phyloP scores from a whole-genome alignment of 2,888 invertebrate species.

The Lithosia quadra region DNA sequence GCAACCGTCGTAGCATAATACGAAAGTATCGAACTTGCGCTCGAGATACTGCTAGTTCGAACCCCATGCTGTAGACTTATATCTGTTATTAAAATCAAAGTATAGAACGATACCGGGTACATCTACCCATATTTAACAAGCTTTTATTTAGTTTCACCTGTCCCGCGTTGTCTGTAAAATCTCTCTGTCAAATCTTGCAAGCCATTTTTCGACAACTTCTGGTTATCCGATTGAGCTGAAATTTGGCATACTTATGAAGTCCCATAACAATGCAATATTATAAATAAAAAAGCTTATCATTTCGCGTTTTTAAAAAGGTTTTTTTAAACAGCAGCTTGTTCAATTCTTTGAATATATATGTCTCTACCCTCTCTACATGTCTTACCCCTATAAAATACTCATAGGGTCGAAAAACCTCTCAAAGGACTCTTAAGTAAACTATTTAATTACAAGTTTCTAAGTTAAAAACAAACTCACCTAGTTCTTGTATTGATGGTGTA shows the following conservation, averaged over 20 bases:
- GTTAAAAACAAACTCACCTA: constrained; percentile 53
- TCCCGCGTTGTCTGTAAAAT: no score
- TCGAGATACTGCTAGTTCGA: not conserved
- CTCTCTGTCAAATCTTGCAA: no score
- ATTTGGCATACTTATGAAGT: no score
- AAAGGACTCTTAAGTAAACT: not conserved
- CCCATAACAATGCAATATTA: no score
- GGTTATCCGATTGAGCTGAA: no score
- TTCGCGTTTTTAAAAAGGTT: no score
- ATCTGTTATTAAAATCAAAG: not conserved
- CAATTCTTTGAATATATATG: not conserved
- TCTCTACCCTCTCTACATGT: not conserved
- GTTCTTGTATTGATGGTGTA: constrained; percentile 17
- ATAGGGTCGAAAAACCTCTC: not conserved
- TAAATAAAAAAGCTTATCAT: no score
- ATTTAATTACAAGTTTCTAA: not conserved
- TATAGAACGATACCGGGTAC: not conserved
- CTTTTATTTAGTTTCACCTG: no score
- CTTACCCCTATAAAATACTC: not conserved
- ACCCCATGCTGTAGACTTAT: not conserved
- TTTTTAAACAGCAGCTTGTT: no score
- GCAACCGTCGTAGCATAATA: not conserved
- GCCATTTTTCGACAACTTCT: no score
- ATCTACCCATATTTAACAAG: no score
- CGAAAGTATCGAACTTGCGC: not conserved